Percentiles rank a stretch among this genome's conserved stretches.
phyloP scores from a whole-genome alignment of 23 tunicate species.

The Oikopleura dioica region DNA sequence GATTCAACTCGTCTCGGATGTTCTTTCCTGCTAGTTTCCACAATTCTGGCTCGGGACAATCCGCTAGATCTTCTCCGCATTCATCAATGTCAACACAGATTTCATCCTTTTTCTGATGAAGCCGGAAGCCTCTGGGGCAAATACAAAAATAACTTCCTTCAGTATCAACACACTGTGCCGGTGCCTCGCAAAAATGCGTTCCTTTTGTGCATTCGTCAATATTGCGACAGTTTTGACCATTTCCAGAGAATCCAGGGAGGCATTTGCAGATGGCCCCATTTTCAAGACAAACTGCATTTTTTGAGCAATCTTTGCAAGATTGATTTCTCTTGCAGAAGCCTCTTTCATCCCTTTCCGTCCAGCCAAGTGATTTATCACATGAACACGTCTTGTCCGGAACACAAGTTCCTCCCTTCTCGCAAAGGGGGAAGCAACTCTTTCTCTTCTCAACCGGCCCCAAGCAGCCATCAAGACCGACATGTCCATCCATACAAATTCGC shows the following conservation, averaged over 20 bases:
- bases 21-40: background rate
- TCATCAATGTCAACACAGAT: background rate
- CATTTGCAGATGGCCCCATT: no score
- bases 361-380: background rate
- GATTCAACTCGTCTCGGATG: background rate
- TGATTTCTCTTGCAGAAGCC: no score
- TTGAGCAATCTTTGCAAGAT: no score
- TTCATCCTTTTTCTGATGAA: background rate
- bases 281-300: no score
- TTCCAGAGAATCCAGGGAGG: no score
- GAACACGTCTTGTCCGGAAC: background rate
- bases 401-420: background rate
- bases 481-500: no score
- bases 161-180: background rate
- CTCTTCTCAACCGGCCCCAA: background rate
- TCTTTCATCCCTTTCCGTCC: no score
- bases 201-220: no score
- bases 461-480: background rate
- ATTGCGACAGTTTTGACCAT: no score
- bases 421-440: background rate
- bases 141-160: background rate
- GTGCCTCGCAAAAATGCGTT: background rate
- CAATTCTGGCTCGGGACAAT: background rate
- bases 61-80: background rate
- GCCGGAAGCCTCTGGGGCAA: background rate